phyloP scores from a whole-genome alignment of 2,888 invertebrate genomes.

The Elaeidobius kamerunicus region DNA sequence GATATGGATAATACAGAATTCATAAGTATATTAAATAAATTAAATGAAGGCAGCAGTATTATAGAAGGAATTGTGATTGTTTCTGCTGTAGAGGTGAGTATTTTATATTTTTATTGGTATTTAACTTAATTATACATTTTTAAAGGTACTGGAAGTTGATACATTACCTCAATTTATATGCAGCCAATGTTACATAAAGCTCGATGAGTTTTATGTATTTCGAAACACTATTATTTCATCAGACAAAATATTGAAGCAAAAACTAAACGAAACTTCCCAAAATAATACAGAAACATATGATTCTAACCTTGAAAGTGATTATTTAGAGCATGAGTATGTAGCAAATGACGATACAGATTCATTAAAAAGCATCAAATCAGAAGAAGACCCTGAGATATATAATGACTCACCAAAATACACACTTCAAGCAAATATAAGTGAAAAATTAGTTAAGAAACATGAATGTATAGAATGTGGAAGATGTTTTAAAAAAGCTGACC shows the following conservation, averaged over 20 bases:
- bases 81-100: conserved; percentile 10
- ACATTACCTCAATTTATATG: conserved; percentile 16
- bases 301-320: not conserved
- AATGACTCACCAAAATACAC: not conserved
- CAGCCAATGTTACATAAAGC: conserved; percentile 5
- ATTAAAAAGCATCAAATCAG: not conserved
- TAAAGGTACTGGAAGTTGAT: conserved; percentile 16
- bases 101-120: not conserved
- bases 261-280: not conserved
- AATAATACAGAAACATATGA: not conserved
- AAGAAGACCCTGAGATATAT: not conserved
- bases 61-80: conserved; percentile 8
- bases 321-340: not conserved
- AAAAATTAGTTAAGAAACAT: conserved; percentile 5
- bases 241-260: conserved; percentile 11
- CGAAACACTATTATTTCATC: conserved; percentile 13
- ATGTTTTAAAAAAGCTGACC: conserved; percentile 15
- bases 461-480: conserved; percentile 19
- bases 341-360: not conserved
- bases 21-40: conserved; percentile 8
- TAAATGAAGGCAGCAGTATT: conserved; percentile 9
- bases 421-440: not conserved
- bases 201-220: conserved; percentile 13
- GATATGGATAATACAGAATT: too few relatives aligned
- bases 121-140: not conserved